Conservation (phyloP, 2,888 invertebrate species). For the Philhelius pedissequus region DNA sequence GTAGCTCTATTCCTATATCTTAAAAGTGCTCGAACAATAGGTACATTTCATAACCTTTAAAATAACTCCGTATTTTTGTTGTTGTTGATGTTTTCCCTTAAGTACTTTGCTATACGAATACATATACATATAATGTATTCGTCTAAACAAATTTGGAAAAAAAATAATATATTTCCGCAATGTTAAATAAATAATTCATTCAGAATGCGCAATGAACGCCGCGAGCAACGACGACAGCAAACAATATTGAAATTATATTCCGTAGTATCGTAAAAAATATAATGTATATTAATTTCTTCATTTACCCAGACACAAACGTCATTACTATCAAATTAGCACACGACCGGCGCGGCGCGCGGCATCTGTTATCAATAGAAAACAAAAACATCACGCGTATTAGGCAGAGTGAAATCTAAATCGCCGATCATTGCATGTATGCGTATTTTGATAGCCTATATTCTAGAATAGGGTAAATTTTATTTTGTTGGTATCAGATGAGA, state of each 20-base stretch:
- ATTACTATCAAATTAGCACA: conserved; percentile 66
- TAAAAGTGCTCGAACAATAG: neutral
- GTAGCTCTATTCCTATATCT: neutral
- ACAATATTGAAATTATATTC: neutral
- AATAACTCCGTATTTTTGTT: conserved; percentile 12
- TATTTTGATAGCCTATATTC: neutral
- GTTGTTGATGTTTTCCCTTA: neutral
- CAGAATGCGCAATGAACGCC: conserved; percentile 11
- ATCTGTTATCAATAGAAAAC: conserved; percentile 53
- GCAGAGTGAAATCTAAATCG: conserved; percentile 14
- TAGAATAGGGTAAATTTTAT: neutral
- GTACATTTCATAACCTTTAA: conserved; percentile 33
- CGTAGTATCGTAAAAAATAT: neutral
- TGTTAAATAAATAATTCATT: conserved; percentile 61
- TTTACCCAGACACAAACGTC: conserved; percentile 55
- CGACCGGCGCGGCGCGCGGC: conserved; percentile 64
- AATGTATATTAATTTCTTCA: conserved; percentile 17
- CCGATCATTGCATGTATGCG: neutral
- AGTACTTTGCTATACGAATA: conserved; percentile 11
- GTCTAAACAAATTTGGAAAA: conserved; percentile 40
- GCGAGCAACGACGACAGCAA: neutral
- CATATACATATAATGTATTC: too few relatives aligned
- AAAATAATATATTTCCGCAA: conserved; percentile 55
- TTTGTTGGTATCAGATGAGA: neutral
- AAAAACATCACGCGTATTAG: conserved; percentile 1